These are phyloP conservation scores for Loris lydekkerianus DNA, from an alignment of 2,797 vertebrate genomes.

Conservation along the genomic window DNA sequence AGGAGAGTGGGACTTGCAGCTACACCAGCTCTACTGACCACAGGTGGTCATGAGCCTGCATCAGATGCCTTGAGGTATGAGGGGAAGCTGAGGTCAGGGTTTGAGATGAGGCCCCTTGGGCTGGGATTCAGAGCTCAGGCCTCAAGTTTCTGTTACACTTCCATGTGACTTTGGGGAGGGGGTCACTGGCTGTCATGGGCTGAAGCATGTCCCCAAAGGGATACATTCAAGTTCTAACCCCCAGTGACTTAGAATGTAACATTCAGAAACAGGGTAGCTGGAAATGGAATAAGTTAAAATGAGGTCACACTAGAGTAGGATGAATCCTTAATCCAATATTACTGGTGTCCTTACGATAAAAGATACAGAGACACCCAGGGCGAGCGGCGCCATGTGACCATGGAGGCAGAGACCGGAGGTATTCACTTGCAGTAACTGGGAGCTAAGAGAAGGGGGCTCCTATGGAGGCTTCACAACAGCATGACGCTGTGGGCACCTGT, in stretches of 20 bases:
- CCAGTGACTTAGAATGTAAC: not conserved
- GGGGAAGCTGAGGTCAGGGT: not conserved
- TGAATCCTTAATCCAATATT: not conserved
- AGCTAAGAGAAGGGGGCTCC: not conserved
- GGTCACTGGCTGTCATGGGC: conserved; percentile 57
- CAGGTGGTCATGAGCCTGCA: accelerated
- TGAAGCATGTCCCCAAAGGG: not conserved
- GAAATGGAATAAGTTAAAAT: not conserved
- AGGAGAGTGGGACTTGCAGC: not conserved
- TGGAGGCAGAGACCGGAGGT: not conserved
- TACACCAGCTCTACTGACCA: not conserved
- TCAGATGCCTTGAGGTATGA: not conserved
- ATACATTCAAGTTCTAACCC: not conserved
- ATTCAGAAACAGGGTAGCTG: not conserved
- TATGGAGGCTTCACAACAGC: not conserved
- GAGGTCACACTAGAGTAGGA: not conserved
- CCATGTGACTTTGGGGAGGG: not conserved
- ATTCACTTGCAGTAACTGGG: not conserved
- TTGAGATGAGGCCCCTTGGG: not conserved
- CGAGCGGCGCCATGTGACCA: not conserved
- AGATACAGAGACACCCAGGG: not conserved
- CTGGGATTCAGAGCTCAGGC: conserved; percentile 50
- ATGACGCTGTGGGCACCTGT: not conserved
- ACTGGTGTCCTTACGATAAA: not conserved
- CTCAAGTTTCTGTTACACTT: not conserved